phyloP scores from a whole-genome alignment of 2,797 vertebrate genomes.

The Prionace glauca region DNA sequence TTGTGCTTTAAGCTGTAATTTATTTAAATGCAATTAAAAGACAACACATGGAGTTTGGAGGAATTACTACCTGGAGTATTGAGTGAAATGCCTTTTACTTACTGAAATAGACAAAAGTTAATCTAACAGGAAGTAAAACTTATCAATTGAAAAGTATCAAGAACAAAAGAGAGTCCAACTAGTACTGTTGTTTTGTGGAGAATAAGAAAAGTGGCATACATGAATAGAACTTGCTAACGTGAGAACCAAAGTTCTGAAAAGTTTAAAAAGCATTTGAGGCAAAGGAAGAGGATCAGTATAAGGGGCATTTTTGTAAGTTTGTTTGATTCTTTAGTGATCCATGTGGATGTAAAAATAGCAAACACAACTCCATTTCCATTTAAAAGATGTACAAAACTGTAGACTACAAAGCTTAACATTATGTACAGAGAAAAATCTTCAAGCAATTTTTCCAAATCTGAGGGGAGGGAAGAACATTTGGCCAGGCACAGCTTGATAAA shows the following conservation, averaged over 20 bases:
- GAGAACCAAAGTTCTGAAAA: not conserved
- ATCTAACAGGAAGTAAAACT: not conserved
- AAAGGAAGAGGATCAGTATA: not conserved
- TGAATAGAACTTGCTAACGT: not conserved
- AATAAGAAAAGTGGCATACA: not conserved
- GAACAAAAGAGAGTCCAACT: not conserved
- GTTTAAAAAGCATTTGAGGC: not conserved
- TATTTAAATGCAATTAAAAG: not conserved
- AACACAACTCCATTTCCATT: not conserved
- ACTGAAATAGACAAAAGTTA: not conserved
- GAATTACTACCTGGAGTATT: not conserved
- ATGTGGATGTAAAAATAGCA: not conserved
- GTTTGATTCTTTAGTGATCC: not conserved
- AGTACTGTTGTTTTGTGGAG: not conserved
- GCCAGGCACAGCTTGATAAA: slow-evolving; percentile 29
- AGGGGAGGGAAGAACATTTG: not conserved
- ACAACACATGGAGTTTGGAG: not conserved
- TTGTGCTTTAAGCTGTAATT: not conserved
- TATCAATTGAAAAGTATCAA: too few relatives aligned
- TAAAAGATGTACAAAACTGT: not conserved
- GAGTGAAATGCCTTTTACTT: not conserved
- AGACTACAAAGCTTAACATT: not conserved
- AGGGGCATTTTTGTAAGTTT: not conserved
- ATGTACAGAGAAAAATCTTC: slow-evolving; percentile 6
- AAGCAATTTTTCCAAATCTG: not conserved